Conservation (phyloP, 2,113 vertebrate species). For the Notiomystis cincta region DNA sequence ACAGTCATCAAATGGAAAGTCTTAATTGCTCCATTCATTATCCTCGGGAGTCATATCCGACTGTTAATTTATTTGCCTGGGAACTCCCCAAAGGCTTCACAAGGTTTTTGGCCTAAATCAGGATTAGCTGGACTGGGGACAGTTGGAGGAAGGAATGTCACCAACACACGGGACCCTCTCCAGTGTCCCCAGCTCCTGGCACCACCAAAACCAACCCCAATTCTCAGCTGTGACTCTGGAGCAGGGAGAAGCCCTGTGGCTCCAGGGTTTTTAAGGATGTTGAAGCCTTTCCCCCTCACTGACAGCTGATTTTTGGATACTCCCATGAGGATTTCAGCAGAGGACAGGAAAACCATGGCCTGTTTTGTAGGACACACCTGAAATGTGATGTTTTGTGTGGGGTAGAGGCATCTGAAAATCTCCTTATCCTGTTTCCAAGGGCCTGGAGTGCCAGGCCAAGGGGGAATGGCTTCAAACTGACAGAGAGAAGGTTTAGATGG, state of each 20-base stretch:
- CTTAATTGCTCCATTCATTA: slow-evolving; percentile 51
- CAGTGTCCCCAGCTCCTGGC: not conserved
- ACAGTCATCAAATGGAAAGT: slow-evolving; percentile 48
- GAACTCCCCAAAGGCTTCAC: not conserved
- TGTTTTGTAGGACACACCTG: not conserved
- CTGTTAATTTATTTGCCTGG: not conserved
- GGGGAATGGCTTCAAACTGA: not conserved
- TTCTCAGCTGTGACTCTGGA: not conserved
- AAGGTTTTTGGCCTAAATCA: not conserved
- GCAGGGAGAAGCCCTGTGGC: accelerated
- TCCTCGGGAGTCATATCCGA: not conserved
- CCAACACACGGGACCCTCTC: not conserved
- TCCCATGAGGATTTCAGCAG: too few relatives aligned
- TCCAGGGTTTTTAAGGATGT: not conserved
- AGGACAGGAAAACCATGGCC: not conserved
- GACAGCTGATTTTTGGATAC: not conserved
- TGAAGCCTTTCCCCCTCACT: not conserved
- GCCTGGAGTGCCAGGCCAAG: not conserved
- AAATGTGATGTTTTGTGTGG: accelerated
- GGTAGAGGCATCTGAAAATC: not conserved
- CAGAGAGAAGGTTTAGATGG: too few relatives aligned
- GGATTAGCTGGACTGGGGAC: not conserved
- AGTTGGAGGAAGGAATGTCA: not conserved
- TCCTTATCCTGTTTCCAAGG: not conserved
- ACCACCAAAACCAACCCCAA: not conserved